Base-by-base conservation (phyloP, 2,113 vertebrate species). In the Sapajus apella region DNA sequence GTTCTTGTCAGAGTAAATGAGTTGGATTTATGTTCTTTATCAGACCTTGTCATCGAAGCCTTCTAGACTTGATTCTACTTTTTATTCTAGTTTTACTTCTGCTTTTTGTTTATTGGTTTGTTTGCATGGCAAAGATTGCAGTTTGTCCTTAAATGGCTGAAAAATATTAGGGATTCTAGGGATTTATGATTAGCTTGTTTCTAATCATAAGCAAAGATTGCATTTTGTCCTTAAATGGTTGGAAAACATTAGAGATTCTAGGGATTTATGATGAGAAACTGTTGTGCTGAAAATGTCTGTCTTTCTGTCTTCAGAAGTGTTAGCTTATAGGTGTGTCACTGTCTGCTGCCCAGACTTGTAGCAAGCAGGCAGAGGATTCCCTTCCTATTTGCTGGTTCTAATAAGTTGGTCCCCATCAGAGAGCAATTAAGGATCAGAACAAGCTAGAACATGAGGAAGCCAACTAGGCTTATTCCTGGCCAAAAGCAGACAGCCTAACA, bases 281-380 rank as follows among this genome's bases (percentile, higher is more conserved):
- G 0, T 96, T 96, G 58, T 77, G 66, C 80, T 77, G 35, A 85
- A 92, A 96, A 72, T 90, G 58, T 61, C 77, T 80, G n/a, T 96
- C 91, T 94, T 43, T 94, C 77, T 80, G n/a, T 96, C 91, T 94
- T 43, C 93, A 72, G 40, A 94, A 91, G 30, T 96, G 90, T 92
- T 91, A 94, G 55, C 79, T 61, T 68, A 30, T 52, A 93, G 94
- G 76, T 87, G 56, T 88, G 80, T 92, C 87, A 17, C 83, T 50
- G 6, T 77, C 96, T 96, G 64, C 75, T 96, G 94, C 80, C 94
- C 96, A 94, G 83, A 95, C 97, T 96, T 96, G 95, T 37, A 89
- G 52, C 56, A 52, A 35, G 75, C 79, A 79, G 13, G 32, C 89
- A 64, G 75, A 90, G 85, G 87, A 40, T 77, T 96, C 90, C 73